Percentiles rank a stretch among this genome's conserved stretches.
phyloP scores from a whole-genome alignment of 2,113 vertebrate genomes.

The Solea senegalensis region DNA sequence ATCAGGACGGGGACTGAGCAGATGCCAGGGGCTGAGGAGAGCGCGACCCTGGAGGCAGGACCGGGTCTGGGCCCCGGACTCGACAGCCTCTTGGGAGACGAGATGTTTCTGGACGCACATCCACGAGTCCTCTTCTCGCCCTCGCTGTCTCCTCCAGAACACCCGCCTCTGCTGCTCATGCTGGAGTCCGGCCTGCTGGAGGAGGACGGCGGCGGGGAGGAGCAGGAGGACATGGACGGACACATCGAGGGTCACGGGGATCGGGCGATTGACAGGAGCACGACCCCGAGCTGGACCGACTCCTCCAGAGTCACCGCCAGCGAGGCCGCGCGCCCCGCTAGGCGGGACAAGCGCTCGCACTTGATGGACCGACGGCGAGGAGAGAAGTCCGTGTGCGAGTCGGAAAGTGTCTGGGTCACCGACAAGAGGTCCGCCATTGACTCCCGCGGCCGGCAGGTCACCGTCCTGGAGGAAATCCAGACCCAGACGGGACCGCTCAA shows the following conservation, averaged over 20 bases:
- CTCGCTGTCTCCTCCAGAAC: slow-evolving; percentile 71
- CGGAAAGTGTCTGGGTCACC: slow-evolving; percentile 85
- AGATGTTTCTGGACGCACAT: slow-evolving; percentile 78
- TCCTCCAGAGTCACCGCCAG: slow-evolving; percentile 8
- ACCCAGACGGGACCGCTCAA: slow-evolving; percentile 85
- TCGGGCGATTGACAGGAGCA: slow-evolving; percentile 66
- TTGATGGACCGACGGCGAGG: slow-evolving; percentile 67
- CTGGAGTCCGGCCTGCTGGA: slow-evolving; percentile 74
- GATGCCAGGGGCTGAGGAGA: slow-evolving; percentile 14
- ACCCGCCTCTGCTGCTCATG: slow-evolving; percentile 79
- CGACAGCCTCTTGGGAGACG: slow-evolving; percentile 61
- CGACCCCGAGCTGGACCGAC: slow-evolving; percentile 57
- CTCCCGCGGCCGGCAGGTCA: slow-evolving; percentile 79
- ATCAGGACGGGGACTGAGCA: neutral
- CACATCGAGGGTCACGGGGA: slow-evolving; percentile 65
- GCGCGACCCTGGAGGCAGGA: slow-evolving; percentile 18
- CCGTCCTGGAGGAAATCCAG: slow-evolving; percentile 86
- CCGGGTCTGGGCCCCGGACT: slow-evolving; percentile 15
- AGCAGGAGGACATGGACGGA: slow-evolving; percentile 47
- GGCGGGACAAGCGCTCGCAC: slow-evolving; percentile 67
- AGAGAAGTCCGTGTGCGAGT: slow-evolving; percentile 88
- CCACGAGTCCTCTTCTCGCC: slow-evolving; percentile 81
- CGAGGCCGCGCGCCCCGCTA: slow-evolving; percentile 8
- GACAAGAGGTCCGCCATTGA: slow-evolving; percentile 85
- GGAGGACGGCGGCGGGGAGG: slow-evolving; percentile 48